Conservation (phyloP, 2,797 vertebrate genomes). For the Cossypha heuglini region DNA sequence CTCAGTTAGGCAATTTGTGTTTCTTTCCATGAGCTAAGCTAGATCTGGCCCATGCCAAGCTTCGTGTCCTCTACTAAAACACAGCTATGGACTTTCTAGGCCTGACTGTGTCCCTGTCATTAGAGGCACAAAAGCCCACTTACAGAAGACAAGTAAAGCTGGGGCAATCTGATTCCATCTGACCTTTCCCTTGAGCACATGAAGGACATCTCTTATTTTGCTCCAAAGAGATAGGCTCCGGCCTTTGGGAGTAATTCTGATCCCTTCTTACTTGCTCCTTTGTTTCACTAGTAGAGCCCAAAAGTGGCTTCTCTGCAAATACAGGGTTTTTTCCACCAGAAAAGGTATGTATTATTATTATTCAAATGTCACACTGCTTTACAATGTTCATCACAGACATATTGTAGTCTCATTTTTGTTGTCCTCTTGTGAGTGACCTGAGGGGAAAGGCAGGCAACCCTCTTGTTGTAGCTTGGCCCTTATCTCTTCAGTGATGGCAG, state of each 20-base stretch:
- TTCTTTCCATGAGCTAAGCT: background rate
- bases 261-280: fast-evolving
- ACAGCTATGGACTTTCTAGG: background rate
- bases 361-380: background rate
- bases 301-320: background rate
- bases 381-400: background rate
- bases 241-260: background rate
- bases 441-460: background rate
- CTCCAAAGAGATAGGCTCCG: background rate
- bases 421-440: background rate
- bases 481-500: background rate
- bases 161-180: background rate
- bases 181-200: background rate
- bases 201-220: background rate
- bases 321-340: fast-evolving
- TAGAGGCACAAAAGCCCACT: background rate
- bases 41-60: background rate
- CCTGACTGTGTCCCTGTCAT: fast-evolving
- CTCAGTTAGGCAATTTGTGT: background rate
- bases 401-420: background rate
- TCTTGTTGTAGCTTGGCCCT: background rate
- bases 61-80: fast-evolving
- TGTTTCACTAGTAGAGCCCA: background rate
- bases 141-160: background rate
- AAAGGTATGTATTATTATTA: background rate